Conservation (phyloP, 2,888 invertebrate genomes). For the Galerucella pusilla region DNA sequence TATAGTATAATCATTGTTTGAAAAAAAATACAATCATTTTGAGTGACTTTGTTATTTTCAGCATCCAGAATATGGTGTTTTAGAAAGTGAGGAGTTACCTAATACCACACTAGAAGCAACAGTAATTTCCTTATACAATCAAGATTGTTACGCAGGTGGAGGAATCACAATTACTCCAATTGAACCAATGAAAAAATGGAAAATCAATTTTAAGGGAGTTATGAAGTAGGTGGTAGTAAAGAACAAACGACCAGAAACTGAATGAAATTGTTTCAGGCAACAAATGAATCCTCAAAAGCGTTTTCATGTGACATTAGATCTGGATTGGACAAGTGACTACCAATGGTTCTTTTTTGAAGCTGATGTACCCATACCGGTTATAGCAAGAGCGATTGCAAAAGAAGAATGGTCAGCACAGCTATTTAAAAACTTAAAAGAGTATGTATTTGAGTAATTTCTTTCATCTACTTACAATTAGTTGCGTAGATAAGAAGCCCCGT, state of each 20-base stretch:
- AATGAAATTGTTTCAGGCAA: conserved; percentile 60
- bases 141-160: conserved; percentile 74
- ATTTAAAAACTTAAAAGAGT: conserved; percentile 75
- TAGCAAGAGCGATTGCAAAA: conserved; percentile 79
- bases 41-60: conserved; percentile 52
- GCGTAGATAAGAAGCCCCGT: no score
- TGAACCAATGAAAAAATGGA: conserved; percentile 81
- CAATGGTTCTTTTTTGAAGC: conserved; percentile 80
- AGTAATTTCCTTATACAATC: conserved; percentile 54
- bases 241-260: not conserved
- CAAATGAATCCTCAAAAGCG: conserved; percentile 66
- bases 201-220: conserved; percentile 74
- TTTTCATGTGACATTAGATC: conserved; percentile 71
- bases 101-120: conserved; percentile 73
- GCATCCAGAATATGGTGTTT: conserved; percentile 76
- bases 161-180: conserved; percentile 76
- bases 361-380: conserved; percentile 73
- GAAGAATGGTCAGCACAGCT: conserved; percentile 80
- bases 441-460: conserved; percentile 45
- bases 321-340: conserved; percentile 71
- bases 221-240: conserved; percentile 66
- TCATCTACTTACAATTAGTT: no score
- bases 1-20: no score
- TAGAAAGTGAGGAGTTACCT: conserved; percentile 76
- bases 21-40: conserved; percentile 3